These are phyloP conservation scores for Luperina nickerlii DNA, from an alignment of 2,888 invertebrate genomes.

Conservation along the genomic window DNA sequence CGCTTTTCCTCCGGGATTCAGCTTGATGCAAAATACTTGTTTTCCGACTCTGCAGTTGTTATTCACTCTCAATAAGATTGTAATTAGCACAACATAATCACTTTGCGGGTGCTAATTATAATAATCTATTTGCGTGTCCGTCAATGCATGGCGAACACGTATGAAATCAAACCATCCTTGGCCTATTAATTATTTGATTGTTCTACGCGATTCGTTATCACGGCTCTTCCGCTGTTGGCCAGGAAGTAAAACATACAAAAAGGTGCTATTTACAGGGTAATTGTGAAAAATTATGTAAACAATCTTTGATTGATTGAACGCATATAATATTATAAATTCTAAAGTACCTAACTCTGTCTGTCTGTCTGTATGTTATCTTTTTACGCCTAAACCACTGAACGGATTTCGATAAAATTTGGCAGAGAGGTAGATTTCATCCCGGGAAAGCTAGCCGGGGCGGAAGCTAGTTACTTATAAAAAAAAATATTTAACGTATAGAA, in stretches of 20 bases:
- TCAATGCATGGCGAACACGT: slow-evolving; percentile 45
- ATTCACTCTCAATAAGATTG: slow-evolving; percentile 15
- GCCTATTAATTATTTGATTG: slow-evolving; percentile 65
- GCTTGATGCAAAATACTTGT: too few species aligned
- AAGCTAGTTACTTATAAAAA: too few species aligned
- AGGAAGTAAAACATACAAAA: slow-evolving; percentile 51
- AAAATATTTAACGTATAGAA: too few species aligned
- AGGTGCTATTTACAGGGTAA: slow-evolving; percentile 33
- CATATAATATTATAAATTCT: background rate
- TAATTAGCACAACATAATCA: slow-evolving; percentile 38
- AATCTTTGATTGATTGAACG: slow-evolving; percentile 39
- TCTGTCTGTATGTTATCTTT: too few species aligned
- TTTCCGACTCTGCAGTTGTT: background rate
- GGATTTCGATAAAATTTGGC: too few species aligned
- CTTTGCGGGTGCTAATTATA: slow-evolving; percentile 36
- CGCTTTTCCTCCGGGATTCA: background rate
- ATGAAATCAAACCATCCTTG: slow-evolving; percentile 67
- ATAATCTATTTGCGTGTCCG: slow-evolving; percentile 44
- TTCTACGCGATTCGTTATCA: slow-evolving; percentile 64
- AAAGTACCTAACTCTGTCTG: too few species aligned
- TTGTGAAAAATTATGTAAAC: slow-evolving; percentile 37
- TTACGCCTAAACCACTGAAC: too few species aligned
- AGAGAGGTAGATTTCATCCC: too few species aligned
- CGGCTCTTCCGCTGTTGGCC: slow-evolving; percentile 65
- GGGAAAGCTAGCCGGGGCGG: too few species aligned